phyloP scores from a whole-genome alignment of 2,888 invertebrate genomes.

The Fabriciana adippe region DNA sequence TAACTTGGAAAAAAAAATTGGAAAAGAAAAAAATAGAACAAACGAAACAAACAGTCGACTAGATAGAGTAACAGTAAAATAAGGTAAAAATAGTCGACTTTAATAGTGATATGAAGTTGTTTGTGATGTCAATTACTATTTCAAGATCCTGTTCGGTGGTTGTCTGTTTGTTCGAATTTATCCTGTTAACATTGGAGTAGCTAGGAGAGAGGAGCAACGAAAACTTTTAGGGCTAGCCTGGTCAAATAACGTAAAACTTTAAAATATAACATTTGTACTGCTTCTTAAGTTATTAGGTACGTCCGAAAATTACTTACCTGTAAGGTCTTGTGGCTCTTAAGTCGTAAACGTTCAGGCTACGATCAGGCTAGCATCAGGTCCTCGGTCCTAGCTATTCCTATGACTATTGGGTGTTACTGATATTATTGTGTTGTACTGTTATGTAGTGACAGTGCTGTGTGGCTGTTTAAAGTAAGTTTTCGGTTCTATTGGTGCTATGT shows the following conservation, averaged over 20 bases:
- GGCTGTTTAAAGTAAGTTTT: slow-evolving; percentile 40
- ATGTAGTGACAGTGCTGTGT: slow-evolving; percentile 63
- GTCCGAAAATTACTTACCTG: slow-evolving; percentile 3
- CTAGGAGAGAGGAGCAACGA: neutral
- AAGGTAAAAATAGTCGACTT: slow-evolving; percentile 46
- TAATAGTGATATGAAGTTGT: slow-evolving; percentile 37
- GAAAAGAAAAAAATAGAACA: slow-evolving; percentile 41
- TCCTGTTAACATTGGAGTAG: slow-evolving; percentile 8
- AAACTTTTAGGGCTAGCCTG: neutral
- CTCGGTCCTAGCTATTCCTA: neutral
- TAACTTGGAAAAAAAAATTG: slow-evolving; percentile 42
- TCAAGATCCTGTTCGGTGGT: slow-evolving; percentile 44
- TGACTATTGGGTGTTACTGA: slow-evolving; percentile 10
- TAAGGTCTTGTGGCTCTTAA: slow-evolving; percentile 1
- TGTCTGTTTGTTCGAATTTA: slow-evolving; percentile 33
- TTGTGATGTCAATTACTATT: slow-evolving; percentile 43
- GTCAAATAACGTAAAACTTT: too few relatives aligned
- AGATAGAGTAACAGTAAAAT: slow-evolving; percentile 46
- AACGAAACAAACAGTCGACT: slow-evolving; percentile 44
- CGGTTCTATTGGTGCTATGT: slow-evolving; percentile 68
- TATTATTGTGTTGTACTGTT: slow-evolving; percentile 23
- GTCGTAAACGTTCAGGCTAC: neutral
- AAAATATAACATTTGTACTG: too few relatives aligned
- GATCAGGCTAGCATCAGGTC: neutral
- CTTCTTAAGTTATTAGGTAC: neutral